Conservation (phyloP, 2,113 vertebrate genomes). For the Mesembrinibis cayennensis region DNA sequence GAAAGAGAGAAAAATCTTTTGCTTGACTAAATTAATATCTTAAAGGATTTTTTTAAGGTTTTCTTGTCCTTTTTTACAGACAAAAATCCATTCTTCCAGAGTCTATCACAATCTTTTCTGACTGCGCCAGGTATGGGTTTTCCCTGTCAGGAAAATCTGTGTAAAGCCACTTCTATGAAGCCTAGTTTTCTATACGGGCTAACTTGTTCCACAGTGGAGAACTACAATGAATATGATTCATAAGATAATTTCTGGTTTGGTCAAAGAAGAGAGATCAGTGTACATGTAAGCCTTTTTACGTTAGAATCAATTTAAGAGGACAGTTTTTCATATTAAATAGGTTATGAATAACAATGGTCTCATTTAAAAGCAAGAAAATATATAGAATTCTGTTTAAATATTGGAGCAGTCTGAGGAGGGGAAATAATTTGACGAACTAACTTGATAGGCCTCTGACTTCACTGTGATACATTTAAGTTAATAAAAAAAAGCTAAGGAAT, state of each 20-base stretch:
- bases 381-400: background rate
- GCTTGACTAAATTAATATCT: background rate
- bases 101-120: background rate
- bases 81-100: background rate
- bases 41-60: background rate
- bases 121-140: background rate
- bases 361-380: conserved; percentile 4
- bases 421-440: background rate
- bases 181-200: background rate
- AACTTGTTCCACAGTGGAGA: background rate
- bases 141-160: background rate
- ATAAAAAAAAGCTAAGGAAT: background rate
- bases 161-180: background rate
- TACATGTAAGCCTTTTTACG: background rate
- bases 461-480: background rate
- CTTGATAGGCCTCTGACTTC: background rate
- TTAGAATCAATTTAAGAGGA: background rate
- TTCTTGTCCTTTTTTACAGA: background rate
- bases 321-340: background rate
- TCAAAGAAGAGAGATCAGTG: background rate
- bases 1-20: background rate
- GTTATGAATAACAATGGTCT: background rate
- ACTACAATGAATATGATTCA: background rate
- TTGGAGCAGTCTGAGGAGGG: background rate
- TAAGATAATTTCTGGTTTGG: background rate